Conservation (phyloP, 1,140 invertebrate species). For the Leptoteleia sp. region DNA sequence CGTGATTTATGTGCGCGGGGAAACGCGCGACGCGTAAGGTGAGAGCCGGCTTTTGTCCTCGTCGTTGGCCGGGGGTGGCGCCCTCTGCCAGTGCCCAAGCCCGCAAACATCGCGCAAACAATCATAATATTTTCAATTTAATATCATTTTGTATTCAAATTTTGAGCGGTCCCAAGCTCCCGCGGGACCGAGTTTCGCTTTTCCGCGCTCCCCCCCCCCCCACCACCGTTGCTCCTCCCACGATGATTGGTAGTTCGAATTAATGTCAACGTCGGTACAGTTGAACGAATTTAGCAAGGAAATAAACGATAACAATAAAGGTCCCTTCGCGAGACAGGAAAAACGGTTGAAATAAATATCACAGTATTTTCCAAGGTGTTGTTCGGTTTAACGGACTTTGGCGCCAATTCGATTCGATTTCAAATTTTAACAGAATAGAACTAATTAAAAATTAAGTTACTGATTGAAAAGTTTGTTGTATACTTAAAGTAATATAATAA, state of each 20-base stretch:
- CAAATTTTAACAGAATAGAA: too few relatives aligned
- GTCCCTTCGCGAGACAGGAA: background rate
- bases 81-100: background rate
- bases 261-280: background rate
- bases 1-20: conserved; percentile 28
- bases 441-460: too few relatives aligned
- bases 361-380: too few relatives aligned
- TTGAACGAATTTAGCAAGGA: background rate
- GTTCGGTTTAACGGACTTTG: too few relatives aligned
- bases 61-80: conserved; percentile 6
- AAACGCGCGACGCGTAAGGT: background rate
- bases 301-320: conserved; percentile 1
- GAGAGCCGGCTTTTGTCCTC: conserved; percentile 1
- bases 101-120: conserved; percentile 5
- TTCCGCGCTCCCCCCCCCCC: too few relatives aligned
- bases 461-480: too few relatives aligned
- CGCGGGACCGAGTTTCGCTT: background rate
- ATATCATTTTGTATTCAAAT: background rate
- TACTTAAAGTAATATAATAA: too few relatives aligned
- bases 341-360: background rate
- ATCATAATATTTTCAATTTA: conserved; percentile 14
- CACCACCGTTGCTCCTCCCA: too few relatives aligned
- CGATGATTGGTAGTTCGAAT: conserved; percentile 12
- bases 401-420: too few relatives aligned
- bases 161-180: background rate